Conservation (phyloP, 2,113 vertebrate genomes). For the Aegithalos caudatus region DNA sequence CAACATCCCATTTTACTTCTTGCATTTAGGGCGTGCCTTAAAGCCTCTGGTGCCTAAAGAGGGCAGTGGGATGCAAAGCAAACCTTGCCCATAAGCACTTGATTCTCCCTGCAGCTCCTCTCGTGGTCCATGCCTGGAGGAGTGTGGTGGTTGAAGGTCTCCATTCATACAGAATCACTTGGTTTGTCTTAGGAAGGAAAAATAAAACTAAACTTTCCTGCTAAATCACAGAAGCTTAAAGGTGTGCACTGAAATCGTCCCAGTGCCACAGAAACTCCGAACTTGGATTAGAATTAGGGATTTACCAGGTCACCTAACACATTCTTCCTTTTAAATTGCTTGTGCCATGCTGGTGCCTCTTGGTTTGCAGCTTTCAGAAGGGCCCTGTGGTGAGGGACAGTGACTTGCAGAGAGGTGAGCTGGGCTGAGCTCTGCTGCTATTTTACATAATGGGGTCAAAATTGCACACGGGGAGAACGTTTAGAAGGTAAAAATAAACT, state of each 20-base stretch:
- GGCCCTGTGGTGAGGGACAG: neutral
- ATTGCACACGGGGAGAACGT: rapidly evolving
- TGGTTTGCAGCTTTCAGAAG: neutral
- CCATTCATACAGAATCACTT: neutral
- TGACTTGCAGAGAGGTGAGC: neutral
- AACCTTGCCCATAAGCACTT: neutral
- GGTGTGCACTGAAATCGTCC: rapidly evolving
- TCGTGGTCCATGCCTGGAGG: neutral
- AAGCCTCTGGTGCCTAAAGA: neutral
- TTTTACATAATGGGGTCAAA: neutral
- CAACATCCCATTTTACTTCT: neutral
- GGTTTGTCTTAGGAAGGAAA: neutral
- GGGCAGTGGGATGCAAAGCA: neutral
- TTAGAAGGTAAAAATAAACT: constrained; percentile 20
- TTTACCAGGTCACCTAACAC: rapidly evolving
- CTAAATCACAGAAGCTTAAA: neutral
- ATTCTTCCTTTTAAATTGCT: neutral
- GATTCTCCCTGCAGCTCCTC: neutral
- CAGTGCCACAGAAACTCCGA: neutral
- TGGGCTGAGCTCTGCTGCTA: neutral
- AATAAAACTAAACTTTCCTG: neutral
- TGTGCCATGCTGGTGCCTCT: neutral
- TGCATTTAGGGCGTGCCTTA: neutral
- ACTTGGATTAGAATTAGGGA: neutral
- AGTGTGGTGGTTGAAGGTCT: neutral